These are phyloP conservation scores for Drosophila atripex DNA, from an alignment of 2,888 invertebrate genomes.

Conservation along the genomic window DNA sequence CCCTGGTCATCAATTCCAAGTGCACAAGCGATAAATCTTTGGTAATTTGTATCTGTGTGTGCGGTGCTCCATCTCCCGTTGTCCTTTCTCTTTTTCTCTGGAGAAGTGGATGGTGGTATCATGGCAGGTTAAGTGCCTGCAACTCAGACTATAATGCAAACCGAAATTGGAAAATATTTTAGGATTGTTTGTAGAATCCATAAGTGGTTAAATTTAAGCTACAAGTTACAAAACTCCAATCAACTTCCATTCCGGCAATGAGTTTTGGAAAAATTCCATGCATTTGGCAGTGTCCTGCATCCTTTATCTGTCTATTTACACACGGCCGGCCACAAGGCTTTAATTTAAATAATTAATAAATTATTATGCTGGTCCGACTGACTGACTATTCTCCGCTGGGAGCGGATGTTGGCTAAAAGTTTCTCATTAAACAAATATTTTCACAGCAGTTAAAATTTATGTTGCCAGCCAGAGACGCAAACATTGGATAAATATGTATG, in stretches of 20 bases:
- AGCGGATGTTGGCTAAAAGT: constrained; percentile 68
- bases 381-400: constrained; percentile 43
- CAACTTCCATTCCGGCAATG: background rate
- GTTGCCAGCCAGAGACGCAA: constrained; percentile 48
- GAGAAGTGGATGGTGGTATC: background rate
- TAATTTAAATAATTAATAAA: constrained; percentile 80
- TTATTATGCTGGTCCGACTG: constrained; percentile 53
- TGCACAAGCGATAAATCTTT: constrained; percentile 80
- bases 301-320: constrained; percentile 43
- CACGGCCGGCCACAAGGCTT: constrained; percentile 49
- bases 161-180: constrained; percentile 47
- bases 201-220: constrained; percentile 1
- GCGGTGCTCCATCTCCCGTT: constrained; percentile 21
- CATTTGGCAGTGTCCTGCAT: constrained; percentile 17
- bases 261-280: background rate
- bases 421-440: constrained; percentile 81
- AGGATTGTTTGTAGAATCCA: constrained; percentile 12
- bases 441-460: constrained; percentile 79
- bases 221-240: constrained; percentile 2
- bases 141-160: constrained; percentile 55
- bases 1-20: constrained; percentile 80
- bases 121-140: constrained; percentile 64
- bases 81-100: background rate
- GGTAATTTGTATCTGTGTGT: constrained; percentile 70
- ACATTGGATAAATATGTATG: constrained; percentile 34